These are phyloP conservation scores for Rhodinocichla rosea DNA, from an alignment of 2,113 vertebrate genomes.

Conservation along the genomic window DNA sequence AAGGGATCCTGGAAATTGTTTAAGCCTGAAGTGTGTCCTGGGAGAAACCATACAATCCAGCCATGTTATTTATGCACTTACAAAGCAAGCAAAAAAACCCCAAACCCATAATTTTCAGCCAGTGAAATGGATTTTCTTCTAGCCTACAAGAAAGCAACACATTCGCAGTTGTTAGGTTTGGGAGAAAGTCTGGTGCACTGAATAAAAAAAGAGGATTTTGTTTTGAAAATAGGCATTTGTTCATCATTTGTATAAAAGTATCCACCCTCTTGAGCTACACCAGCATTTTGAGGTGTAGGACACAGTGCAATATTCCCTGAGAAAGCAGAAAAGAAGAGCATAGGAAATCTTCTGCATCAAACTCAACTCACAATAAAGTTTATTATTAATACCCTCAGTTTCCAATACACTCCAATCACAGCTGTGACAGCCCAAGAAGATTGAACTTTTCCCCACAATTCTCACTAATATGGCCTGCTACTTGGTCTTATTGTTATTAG, in stretches of 20 bases:
- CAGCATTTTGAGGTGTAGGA: not conserved
- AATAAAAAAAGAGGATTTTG: not conserved
- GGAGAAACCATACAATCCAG: not conserved
- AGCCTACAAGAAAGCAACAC: not conserved
- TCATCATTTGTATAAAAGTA: not conserved
- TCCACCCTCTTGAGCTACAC: not conserved
- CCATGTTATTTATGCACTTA: not conserved
- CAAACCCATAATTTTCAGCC: not conserved
- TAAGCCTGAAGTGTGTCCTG: not conserved
- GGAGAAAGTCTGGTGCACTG: not conserved
- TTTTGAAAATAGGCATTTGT: not conserved
- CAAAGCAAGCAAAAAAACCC: not conserved
- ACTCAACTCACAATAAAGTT: conserved; percentile 21
- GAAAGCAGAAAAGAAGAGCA: not conserved
- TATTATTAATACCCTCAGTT: conserved; percentile 19
- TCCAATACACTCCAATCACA: not conserved
- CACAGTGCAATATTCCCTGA: not conserved
- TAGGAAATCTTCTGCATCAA: conserved; percentile 8
- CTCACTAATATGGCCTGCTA: conserved; percentile 83
- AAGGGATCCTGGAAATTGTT: not conserved
- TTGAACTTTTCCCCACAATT: conserved; percentile 86
- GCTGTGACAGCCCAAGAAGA: conserved; percentile 85
- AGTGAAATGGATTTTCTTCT: not conserved
- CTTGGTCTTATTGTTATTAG: conserved; percentile 94
- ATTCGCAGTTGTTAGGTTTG: not conserved